phyloP scores from a whole-genome alignment of 1,140 invertebrate species.

The Leptopilina boulardi region DNA sequence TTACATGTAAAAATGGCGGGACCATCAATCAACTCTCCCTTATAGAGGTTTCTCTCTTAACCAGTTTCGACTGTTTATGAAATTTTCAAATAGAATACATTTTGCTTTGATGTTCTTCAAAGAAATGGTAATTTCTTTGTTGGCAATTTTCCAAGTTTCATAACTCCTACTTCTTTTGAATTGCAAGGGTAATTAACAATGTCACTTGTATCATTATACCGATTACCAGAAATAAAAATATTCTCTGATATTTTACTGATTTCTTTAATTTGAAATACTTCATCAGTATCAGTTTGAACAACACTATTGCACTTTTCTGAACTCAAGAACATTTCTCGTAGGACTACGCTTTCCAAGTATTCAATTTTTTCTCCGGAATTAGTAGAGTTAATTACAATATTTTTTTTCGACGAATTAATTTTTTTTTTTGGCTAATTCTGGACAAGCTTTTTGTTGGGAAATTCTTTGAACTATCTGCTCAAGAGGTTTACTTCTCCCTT shows the following conservation, averaged over 20 bases:
- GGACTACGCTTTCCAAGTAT: not conserved
- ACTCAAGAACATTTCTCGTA: not conserved
- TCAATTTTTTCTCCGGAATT: not conserved
- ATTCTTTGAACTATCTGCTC: not conserved
- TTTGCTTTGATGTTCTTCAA: not conserved
- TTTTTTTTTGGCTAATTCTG: not conserved
- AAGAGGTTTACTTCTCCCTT: not conserved
- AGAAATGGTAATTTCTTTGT: not conserved
- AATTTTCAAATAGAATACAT: not conserved
- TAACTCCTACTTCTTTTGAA: not conserved
- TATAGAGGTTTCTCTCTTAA: too few relatives aligned
- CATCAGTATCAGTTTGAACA: not conserved
- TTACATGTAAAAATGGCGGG: too few relatives aligned
- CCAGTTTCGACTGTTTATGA: not conserved
- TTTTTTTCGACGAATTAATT: not conserved
- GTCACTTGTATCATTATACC: not conserved
- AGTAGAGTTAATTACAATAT: not conserved
- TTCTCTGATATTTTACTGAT: not conserved
- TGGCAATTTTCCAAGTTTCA: not conserved
- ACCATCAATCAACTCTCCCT: too few relatives aligned
- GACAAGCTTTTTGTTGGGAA: not conserved
- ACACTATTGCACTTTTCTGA: not conserved
- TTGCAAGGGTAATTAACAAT: not conserved
- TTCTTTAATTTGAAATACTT: not conserved
- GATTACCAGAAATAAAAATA: not conserved